These are phyloP conservation scores for Patiria pectinifera DNA, from an alignment of 53 echinoderm and acorn worm genomes.

Conservation along the genomic window DNA sequence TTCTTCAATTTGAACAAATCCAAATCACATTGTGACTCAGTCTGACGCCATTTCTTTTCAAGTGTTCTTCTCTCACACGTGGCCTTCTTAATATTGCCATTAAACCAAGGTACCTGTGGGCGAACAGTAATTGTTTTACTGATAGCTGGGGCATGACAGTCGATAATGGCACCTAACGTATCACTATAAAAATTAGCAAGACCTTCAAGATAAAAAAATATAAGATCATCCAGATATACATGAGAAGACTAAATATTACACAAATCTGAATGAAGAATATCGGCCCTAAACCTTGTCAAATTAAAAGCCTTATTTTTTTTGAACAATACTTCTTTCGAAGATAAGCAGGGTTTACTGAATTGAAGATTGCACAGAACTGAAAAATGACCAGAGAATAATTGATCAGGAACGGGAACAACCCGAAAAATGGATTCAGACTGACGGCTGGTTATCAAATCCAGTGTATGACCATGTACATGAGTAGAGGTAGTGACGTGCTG, in stretches of 20 bases:
- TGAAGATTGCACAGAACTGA: constrained; percentile 27
- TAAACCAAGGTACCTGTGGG: constrained; percentile 10
- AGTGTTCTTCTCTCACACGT: constrained; percentile 8
- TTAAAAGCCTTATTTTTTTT: neutral
- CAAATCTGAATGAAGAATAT: constrained; percentile 1
- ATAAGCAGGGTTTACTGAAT: neutral
- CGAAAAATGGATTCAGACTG: neutral
- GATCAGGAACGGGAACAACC: neutral
- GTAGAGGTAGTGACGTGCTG: constrained; percentile 24
- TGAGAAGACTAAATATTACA: neutral
- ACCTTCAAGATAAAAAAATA: too few relatives aligned
- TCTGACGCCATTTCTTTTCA: constrained; percentile 21
- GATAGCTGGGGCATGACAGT: neutral
- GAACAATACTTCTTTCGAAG: neutral
- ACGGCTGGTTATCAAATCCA: constrained; percentile 22
- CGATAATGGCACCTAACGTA: neutral
- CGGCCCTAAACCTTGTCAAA: neutral
- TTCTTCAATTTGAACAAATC: neutral
- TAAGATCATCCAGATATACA: neutral
- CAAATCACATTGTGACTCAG: neutral
- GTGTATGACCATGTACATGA: constrained; percentile 13
- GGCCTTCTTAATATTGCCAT: constrained; percentile 2
- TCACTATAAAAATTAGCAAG: neutral
- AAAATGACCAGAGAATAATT: neutral
- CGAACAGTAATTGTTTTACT: constrained; percentile 1